Conservation (phyloP, 2,113 vertebrate species). For the Dicrurus megarhynchus region DNA sequence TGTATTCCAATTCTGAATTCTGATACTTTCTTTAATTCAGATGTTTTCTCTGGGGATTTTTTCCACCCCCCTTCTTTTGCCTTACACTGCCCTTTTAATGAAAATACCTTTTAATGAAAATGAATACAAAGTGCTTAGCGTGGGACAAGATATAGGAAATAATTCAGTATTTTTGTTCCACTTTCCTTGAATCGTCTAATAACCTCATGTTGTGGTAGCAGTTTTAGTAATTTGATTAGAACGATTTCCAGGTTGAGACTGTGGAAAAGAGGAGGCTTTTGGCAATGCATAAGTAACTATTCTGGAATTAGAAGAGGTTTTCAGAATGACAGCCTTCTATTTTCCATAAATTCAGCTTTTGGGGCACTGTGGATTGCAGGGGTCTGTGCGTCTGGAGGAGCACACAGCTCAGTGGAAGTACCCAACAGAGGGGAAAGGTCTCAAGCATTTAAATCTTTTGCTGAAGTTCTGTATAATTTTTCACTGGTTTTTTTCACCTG, state of each 20-base stretch:
- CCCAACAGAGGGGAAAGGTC: not conserved
- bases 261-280: not conserved
- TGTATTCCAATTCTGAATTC: not conserved
- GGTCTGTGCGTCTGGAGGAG: not conserved
- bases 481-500: not conserved
- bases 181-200: not conserved
- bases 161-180: not conserved
- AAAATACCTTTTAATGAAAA: not conserved
- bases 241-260: not conserved
- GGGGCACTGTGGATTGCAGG: not conserved
- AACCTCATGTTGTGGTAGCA: not conserved
- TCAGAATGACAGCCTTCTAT: not conserved
- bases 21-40: not conserved
- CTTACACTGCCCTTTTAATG: not conserved
- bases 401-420: not conserved
- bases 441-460: not conserved
- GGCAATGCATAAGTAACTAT: not conserved
- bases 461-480: not conserved
- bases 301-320: not conserved
- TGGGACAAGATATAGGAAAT: not conserved
- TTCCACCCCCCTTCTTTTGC: rapidly evolving
- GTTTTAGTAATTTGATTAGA: not conserved
- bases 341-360: not conserved
- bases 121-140: not conserved
- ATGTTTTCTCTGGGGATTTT: not conserved